These are phyloP conservation scores for Chorisops tibialis DNA, from an alignment of 2,888 invertebrate species.

Conservation along the genomic window DNA sequence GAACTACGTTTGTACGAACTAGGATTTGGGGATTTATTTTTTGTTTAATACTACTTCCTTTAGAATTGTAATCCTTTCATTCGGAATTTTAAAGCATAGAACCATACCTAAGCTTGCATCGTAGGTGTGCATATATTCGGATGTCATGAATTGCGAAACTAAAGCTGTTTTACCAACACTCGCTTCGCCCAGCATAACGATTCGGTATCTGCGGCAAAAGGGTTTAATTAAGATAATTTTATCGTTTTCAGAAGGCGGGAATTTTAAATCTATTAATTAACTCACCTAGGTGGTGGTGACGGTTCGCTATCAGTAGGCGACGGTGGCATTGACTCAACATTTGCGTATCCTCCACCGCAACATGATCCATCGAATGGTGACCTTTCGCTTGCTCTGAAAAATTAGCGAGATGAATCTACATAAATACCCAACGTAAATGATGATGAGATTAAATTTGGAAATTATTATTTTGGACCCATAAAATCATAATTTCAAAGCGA, in stretches of 20 bases:
- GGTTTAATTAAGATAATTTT: neutral
- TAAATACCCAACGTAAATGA: too few relatives aligned
- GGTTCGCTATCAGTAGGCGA: constrained; percentile 67
- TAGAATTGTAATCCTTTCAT: too few relatives aligned
- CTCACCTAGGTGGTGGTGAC: constrained; percentile 51
- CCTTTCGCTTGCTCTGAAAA: constrained; percentile 70
- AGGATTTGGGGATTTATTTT: too few relatives aligned
- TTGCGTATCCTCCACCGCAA: constrained; percentile 75
- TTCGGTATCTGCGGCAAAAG: constrained; percentile 61
- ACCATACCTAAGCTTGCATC: constrained; percentile 80
- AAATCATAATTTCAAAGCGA: too few relatives aligned
- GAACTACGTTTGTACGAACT: too few relatives aligned
- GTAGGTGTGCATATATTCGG: constrained; percentile 93
- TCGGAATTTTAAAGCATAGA: neutral
- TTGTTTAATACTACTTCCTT: too few relatives aligned
- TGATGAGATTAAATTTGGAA: too few relatives aligned
- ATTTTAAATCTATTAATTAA: neutral
- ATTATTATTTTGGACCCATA: too few relatives aligned
- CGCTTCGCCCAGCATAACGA: constrained; percentile 77
- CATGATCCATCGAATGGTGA: constrained; percentile 86
- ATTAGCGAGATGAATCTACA: too few relatives aligned
- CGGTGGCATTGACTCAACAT: constrained; percentile 73
- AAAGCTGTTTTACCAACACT: constrained; percentile 89
- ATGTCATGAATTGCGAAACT: constrained; percentile 91
- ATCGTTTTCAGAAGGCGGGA: neutral